Percentiles rank a stretch among this genome's conserved stretches.
Evolutionary conservation across 2,797 vertebrate genomes (phyloP).

Genomic region (Anomalospiza imberbis): DNA sequence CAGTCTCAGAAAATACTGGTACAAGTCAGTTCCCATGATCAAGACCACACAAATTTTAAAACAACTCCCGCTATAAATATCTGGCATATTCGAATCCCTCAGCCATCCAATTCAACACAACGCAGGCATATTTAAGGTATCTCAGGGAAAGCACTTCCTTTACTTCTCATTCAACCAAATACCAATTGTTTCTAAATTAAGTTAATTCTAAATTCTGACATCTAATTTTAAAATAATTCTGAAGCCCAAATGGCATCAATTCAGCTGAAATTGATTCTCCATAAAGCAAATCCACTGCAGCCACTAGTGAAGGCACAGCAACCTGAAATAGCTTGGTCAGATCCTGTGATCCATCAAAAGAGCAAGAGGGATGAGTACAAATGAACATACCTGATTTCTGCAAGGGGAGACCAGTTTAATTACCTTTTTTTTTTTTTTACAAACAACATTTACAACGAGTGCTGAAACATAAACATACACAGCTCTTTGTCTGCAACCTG

Average conservation of each 20-base stretch:
- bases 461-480: neutral
- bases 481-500: neutral
- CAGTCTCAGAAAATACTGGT: neutral
- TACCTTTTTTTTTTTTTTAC: too few relatives aligned
- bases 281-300: neutral
- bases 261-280: neutral
- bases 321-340: neutral
- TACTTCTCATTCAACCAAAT: neutral
- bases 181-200: neutral
- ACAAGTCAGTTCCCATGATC: neutral
- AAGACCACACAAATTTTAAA: neutral
- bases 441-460: neutral
- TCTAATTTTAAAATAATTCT: neutral
- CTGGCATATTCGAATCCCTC: neutral
- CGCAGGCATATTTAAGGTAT: neutral
- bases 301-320: neutral
- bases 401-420: neutral
- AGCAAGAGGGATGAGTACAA: neutral
- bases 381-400: accelerated
- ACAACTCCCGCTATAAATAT: neutral
- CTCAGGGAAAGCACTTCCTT: neutral
- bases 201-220: neutral
- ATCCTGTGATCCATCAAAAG: accelerated
- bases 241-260: neutral
- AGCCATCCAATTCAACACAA: neutral